Base-by-base conservation (phyloP, 2,888 invertebrate species). In the Choreutis nemorana region DNA sequence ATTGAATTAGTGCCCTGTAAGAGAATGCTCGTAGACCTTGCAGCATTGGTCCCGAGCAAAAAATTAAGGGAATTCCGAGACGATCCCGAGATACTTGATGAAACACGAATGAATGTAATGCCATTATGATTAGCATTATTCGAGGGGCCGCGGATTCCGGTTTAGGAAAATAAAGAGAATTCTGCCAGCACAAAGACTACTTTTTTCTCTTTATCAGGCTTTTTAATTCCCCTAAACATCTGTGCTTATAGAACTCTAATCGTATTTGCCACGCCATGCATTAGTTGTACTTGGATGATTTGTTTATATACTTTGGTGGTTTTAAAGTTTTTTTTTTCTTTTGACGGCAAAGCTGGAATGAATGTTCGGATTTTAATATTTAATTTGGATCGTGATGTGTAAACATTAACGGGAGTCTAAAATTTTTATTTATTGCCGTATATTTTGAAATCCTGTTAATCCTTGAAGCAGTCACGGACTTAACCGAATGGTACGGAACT, bases 81-180 rank as follows among this genome's bases (percentile, higher is more conserved):
- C 55, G 54, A 60, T 61, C 61, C 55, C 44, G 49, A 48, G 60
- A 72, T 68, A 70, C 75, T 75, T 65, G 63, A 75, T 63, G 64
- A 68, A 65, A 70, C 68, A 62, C 55, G 68, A 72, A 73, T 72
- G 68, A 73, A 73, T 70, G 72, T 77, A 77, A 73, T 77, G 64
- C 67, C 60, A 73, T 77, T 77, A 75, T 66, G 72, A 78, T 78
- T 77, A 77, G 75, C 72, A 72, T 75, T 72, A 75, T 72, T 71
- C 60, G 54, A 71, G 72, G 72, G 68, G 62, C 64, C 55, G 57
- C 48, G 50, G 61, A 75, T 73, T 71, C 75, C 71, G 68, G 77
- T 78, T 75, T 77, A 57, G 58, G 52, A 61, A 60, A 71, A 72
- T 73, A 71, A 72, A 55, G 57, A 64, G 67, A 68, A 66, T 72